These are phyloP conservation scores for Serilophus lunatus DNA, from an alignment of 2,113 vertebrate genomes.

Conservation along the genomic window DNA sequence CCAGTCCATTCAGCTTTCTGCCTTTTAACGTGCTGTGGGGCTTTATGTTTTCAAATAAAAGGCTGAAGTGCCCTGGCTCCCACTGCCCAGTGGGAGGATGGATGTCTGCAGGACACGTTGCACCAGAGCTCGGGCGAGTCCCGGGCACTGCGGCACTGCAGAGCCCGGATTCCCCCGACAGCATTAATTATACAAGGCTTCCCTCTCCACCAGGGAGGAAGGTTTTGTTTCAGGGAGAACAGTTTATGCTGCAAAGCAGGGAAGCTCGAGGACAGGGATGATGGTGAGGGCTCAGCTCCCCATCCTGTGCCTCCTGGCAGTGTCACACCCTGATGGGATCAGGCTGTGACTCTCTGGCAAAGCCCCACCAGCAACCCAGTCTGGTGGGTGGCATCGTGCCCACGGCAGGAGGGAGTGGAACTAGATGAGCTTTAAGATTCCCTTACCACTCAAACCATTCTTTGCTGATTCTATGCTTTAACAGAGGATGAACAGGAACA, in stretches of 20 bases:
- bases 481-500: background rate
- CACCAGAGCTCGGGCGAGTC: background rate
- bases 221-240: background rate
- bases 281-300: background rate
- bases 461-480: background rate
- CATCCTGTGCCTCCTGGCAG: background rate
- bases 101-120: background rate
- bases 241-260: background rate
- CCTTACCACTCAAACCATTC: background rate
- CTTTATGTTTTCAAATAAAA: background rate
- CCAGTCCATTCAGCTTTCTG: background rate
- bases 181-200: background rate
- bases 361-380: background rate
- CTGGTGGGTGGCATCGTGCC: background rate
- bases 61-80: background rate
- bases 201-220: background rate
- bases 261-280: background rate
- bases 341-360: background rate
- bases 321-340: background rate
- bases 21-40: background rate
- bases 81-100: rapidly evolving
- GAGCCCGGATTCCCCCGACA: rapidly evolving
- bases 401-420: background rate
- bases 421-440: background rate
- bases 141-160: background rate